Evolutionary conservation across 2,113 vertebrate genomes (phyloP).

Genomic region (Mirza zaza): DNA sequence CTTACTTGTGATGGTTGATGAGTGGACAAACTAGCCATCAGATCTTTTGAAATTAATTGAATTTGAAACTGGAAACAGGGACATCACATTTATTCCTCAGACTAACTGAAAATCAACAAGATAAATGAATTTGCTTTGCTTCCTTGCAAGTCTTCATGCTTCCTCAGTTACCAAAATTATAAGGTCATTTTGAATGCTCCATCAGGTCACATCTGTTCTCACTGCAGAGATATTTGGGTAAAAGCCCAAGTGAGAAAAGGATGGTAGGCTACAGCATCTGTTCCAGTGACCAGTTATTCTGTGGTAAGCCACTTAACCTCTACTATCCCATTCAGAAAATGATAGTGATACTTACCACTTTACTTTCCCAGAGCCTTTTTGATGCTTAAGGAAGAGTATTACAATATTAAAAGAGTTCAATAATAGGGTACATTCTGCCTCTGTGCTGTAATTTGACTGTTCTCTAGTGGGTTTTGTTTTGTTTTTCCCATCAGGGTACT

Average conservation of each 20-base stretch:
- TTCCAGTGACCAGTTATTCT: not conserved
- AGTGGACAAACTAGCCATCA: not conserved
- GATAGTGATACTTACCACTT: not conserved
- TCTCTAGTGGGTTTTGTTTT: not conserved
- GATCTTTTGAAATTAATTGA: not conserved
- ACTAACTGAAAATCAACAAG: not conserved
- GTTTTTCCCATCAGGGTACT: not conserved
- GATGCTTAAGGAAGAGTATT: not conserved
- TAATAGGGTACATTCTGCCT: not conserved
- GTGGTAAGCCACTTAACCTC: not conserved
- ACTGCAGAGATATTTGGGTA: not conserved
- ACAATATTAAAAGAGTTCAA: not conserved
- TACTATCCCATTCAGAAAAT: not conserved
- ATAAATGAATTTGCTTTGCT: not conserved
- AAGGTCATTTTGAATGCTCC: not conserved
- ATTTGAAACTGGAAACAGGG: conserved; percentile 18
- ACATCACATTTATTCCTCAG: not conserved
- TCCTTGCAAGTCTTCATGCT: not conserved
- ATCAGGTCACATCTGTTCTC: not conserved
- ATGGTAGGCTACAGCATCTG: not conserved
- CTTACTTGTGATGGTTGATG: conserved; percentile 14
- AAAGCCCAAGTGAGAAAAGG: not conserved
- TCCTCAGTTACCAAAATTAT: not conserved
- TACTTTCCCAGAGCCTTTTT: not conserved
- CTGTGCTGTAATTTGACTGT: not conserved